phyloP scores from a whole-genome alignment of 2,113 vertebrate genomes.

The Aplodontia rufa region DNA sequence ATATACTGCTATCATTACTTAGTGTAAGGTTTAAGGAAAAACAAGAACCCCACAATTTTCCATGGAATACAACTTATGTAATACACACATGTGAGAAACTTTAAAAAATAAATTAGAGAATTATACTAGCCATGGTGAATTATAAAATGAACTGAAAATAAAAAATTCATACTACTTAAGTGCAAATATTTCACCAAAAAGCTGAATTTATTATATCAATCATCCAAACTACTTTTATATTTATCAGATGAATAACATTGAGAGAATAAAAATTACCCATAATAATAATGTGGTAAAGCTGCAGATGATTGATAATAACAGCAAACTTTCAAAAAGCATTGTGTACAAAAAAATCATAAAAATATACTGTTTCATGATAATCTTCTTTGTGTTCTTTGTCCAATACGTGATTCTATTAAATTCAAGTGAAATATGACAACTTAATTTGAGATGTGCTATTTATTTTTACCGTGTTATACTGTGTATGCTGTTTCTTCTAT shows the following conservation, averaged over 20 bases:
- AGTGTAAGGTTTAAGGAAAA: background rate
- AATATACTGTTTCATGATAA: background rate
- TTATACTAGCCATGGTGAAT: background rate
- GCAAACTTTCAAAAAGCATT: background rate
- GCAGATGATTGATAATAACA: background rate
- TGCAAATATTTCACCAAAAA: background rate
- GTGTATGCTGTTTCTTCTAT: constrained; percentile 60
- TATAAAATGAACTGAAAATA: background rate
- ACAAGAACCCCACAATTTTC: background rate
- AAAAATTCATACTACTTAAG: background rate
- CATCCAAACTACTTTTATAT: background rate
- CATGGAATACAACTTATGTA: background rate
- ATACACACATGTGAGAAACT: background rate
- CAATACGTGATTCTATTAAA: constrained; percentile 40
- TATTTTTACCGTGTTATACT: constrained; percentile 61
- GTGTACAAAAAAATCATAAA: background rate
- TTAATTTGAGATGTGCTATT: constrained; percentile 1
- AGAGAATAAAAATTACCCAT: background rate
- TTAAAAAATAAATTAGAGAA: background rate
- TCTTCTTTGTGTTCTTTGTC: constrained; percentile 24
- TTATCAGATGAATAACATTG: background rate
- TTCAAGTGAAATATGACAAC: constrained; percentile 40
- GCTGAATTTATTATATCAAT: constrained; percentile 13
- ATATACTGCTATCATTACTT: background rate
- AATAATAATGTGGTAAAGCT: background rate